Evolutionary conservation across 2,888 invertebrate genomes (phyloP), one percentile per base, ranked within the genome.

Genomic region (Drosophila dives): DNA sequence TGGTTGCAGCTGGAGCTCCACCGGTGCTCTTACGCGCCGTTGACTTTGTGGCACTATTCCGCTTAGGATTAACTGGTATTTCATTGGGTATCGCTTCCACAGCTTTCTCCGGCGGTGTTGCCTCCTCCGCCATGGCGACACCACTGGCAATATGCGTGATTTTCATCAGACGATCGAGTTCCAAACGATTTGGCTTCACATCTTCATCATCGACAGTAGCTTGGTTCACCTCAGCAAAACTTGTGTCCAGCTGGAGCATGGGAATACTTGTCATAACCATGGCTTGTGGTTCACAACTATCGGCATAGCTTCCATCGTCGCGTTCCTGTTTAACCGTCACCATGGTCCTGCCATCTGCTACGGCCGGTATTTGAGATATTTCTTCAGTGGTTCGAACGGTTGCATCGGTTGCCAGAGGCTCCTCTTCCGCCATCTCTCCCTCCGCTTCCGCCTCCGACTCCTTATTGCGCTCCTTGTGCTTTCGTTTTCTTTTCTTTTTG

Each of bases 401-500:
- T 26, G 45, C 10, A n/a, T 59, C 29, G 4, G 23, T 17, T 15
- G 48, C 6, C 10, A 26, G 15, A 10, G 32, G 23, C 6, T 23
- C 58, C 2, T 68, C 64, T 12, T n/a, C 38, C 29, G n/a, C 11
- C 6, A 66, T 72, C 2, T 40, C 45, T 2, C 83, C 20, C 2
- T 68, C 68, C 3, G 40, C 40, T 0, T 86, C 82, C 34, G 86
- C 20, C 2, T 68, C 67, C 5, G 40, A 36, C 1, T 86, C 82
- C 34, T 56, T 82, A 20, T 67, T 74, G 6, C 86, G 79, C 23
- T 87, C 89, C 45, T 71, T 89, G 60, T 92, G 91, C 69, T 91
- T 92, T 61, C 90, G 87, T 59, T 91, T 92, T 73, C 91, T 92
- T 73, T 92, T 92, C 75, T 91, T 92, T 65, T 91, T 92, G 64